Conservation (phyloP, 2,888 invertebrate species). For the Lithophane leautieri region DNA sequence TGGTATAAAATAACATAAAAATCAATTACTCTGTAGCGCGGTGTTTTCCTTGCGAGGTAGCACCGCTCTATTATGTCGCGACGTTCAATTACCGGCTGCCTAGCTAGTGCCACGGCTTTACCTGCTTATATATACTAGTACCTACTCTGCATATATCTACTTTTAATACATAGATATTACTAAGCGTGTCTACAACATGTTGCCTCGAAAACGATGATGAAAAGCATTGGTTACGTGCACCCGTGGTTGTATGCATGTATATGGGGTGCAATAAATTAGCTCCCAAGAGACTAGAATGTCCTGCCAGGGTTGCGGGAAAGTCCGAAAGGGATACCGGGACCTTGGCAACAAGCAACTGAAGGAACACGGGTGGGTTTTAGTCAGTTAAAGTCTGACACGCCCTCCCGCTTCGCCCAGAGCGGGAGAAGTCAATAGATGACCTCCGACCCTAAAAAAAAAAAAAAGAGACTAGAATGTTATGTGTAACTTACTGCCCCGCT, state of each 20-base stretch:
- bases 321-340: no score
- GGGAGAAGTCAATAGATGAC: no score
- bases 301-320: no score
- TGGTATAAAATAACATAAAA: constrained; percentile 8
- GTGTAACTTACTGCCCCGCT: not conserved
- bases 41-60: constrained; percentile 18
- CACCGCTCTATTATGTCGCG: constrained; percentile 39
- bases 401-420: no score
- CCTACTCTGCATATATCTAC: not conserved
- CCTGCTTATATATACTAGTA: not conserved
- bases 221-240: not conserved
- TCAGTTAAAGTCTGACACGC: no score
- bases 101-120: not conserved
- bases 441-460: no score
- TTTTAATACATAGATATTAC: not conserved
- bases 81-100: constrained; percentile 44
- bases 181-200: not conserved
- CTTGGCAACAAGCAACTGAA: no score
- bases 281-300: not conserved
- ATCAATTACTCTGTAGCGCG: constrained; percentile 22
- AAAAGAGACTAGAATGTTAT: not conserved
- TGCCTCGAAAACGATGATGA: not conserved
- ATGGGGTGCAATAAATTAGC: not conserved
- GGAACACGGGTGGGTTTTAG: no score
- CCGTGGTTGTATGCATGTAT: no score